Evolutionary conservation across 2,797 vertebrate species (phyloP), one percentile per base, ranked within the genome.

Genomic region (Premnoplex brunnescens): DNA sequence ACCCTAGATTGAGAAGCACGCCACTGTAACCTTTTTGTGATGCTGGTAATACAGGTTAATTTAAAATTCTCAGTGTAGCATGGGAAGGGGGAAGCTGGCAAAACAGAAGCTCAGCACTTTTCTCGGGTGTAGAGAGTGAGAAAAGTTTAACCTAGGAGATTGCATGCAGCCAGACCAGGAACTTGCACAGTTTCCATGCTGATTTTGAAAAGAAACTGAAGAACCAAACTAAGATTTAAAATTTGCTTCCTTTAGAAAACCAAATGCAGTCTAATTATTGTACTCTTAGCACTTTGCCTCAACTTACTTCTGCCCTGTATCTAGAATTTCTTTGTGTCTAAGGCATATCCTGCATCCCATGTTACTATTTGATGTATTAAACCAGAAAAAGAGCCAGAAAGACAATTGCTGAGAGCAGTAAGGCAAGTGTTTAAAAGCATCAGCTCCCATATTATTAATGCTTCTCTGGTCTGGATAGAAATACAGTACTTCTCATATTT

Each of bases 101-200:
- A 71, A 66, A 76, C 3, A 41, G 71, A 88, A 92, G 78, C 46
- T 95, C 72, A 14, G 69, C 64, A 78, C 58, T 78, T 66, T 56
- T 63, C 63, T 89, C 6, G 2, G 32, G 55, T 41, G 12, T 64
- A 73, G 54, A 75, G 3, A 58, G 66, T 8, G 37, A 80, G 49
- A 77, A 81, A 94, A 97, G 93, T 97, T 96, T 77, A 95, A 92
- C 41, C 22, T 9, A 43, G 55, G 62, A 77, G 48, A 69, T 14
- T 23, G 55, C 54, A 28, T 36, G 36, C 27, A 55, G 72, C 37
- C 36, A 78, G 39, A 79, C 7, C 56, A 59, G 58, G 36, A 91
- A 68, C 55, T 71, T 55, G 24, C 49, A 58, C 17, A 9, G 32
- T 51, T 89, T 96, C 58, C 84, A 9, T 72, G 32, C 32, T 21